Base-by-base conservation (phyloP, 2,113 vertebrate genomes). In the Suricata suricatta region DNA sequence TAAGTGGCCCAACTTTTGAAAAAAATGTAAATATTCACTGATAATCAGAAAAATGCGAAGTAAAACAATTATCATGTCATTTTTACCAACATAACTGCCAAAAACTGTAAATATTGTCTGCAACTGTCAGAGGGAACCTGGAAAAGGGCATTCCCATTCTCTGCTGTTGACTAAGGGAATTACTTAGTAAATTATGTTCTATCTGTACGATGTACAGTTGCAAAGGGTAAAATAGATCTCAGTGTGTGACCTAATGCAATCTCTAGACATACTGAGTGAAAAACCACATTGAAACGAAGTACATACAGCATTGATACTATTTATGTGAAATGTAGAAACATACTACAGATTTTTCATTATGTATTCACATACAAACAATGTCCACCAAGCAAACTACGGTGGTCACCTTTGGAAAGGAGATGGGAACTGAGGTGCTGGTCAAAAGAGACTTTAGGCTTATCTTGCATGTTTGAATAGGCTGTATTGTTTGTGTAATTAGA, bases 201-300 rank as follows among this genome's bases (percentile, higher is more conserved):
- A 72, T 47, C 38, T 68, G 54, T 35, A 50, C 5, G 57, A 54
- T 41, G 35, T 38, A 69, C 52, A 80, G 41, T 41, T 5, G 31
- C 19, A 79, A 80, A 84, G 14, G 31, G 17, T 33, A 29, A 86
- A 82, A 16, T 21, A 74, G 29, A 27, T 72, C 35, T 86, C 93
- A 25, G 0, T 25, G 57, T 35, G 9, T 13, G 27, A 41, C 13
- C 27, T 10, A 50, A 15, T n/a, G 68, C 2, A 3, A 10, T 71
- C 11, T 57, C 41, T 23, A 33, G 52, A 76, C 12, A 12, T 11
- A 52, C 0, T 23, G 19, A 74, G 21, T 72, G 41, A 63, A 85
- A 95, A 69, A 69, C 12, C 38, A 66, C 19, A n/a, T 31, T 15
- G 23, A 89, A 93, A 47, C 52, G n/a, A 90, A 89, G 85, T 88